Base-by-base conservation (phyloP, 92 coral and sea anemone genomes). In the Bergia sp. region DNA sequence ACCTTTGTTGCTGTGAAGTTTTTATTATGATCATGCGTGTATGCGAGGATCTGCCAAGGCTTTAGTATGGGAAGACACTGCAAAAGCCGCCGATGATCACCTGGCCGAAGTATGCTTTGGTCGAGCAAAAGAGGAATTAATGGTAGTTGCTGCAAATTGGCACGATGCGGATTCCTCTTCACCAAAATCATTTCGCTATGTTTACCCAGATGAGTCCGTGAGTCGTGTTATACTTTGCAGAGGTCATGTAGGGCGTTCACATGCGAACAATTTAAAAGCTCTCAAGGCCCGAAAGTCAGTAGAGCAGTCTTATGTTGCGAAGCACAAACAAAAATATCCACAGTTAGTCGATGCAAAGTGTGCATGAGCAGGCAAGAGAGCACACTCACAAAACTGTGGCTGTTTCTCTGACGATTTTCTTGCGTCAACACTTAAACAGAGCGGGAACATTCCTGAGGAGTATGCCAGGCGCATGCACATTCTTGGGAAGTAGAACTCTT, bases 131-230 rank as follows among this genome's bases (percentile, higher is more conserved):
- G 88, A 66, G 20, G 77, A 86, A 64, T 81, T 57, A 20, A 71
- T 74, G 44, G 82, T 45, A 5, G 82, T 86, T 74, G 81, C 47
- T 20, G 66, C 64, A 2, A 86, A 75, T 37, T 85, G 89, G 89
- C 81, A 85, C 44, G 89, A 85, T 85, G 89, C 36, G 15, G 82
- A 85, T 50, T 85, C 89, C 43, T 73, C 89, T 21, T 86, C 82
- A 38, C 2, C 50, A 15, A 65, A 15, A 66, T 84, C 78, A 29
- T 20, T 86, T 75, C 21, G 86, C 29, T 49, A 15, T 53, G 86
- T 88, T 23, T 79, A 58, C 58, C 87, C 86, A 40, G 88, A 88
- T 47, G 69, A 78, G 16, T 11, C 16, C 78, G 49, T 83, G 13
- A 83, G 69, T 55, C 43, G 77, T 37, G 43, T 83, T 5, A 83